Percentiles rank a stretch among this genome's conserved stretches.
These are phyloP conservation scores for Scolopax bukidnonensis DNA, from an alignment of 2,797 vertebrate genomes.

Conservation along the genomic window DNA sequence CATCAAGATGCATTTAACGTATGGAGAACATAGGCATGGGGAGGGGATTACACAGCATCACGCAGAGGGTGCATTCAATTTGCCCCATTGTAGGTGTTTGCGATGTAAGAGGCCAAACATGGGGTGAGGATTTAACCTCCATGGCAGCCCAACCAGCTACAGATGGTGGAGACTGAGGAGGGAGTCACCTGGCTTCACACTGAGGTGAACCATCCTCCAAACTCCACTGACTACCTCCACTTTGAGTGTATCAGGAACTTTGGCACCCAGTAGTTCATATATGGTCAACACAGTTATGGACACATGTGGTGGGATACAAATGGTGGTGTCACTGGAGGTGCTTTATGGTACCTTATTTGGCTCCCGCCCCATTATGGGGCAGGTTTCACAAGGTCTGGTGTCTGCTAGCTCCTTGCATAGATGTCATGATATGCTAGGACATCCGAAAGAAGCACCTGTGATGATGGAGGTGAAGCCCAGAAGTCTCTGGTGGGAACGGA, in stretches of 20 bases:
- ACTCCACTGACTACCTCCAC: background rate
- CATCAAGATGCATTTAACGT: background rate
- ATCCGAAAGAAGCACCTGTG: background rate
- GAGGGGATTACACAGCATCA: background rate
- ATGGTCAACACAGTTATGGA: background rate
- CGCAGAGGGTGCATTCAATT: background rate
- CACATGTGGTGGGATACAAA: rapidly evolving
- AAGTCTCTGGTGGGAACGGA: background rate
- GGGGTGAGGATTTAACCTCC: background rate
- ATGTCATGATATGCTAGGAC: background rate
- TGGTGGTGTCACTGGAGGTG: background rate
- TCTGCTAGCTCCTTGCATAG: background rate
- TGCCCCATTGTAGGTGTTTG: background rate
- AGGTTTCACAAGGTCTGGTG: background rate
- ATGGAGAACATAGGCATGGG: background rate
- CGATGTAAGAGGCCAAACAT: background rate
- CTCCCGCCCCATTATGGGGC: background rate
- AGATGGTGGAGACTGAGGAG: background rate
- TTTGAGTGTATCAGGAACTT: background rate
- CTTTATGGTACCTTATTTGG: background rate
- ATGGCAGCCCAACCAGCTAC: background rate
- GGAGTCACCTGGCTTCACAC: background rate
- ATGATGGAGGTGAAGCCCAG: background rate
- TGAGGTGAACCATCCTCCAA: background rate
- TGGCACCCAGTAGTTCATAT: background rate